phyloP scores from a whole-genome alignment of 2,113 vertebrate species.

The Coregonus clupeaformis region DNA sequence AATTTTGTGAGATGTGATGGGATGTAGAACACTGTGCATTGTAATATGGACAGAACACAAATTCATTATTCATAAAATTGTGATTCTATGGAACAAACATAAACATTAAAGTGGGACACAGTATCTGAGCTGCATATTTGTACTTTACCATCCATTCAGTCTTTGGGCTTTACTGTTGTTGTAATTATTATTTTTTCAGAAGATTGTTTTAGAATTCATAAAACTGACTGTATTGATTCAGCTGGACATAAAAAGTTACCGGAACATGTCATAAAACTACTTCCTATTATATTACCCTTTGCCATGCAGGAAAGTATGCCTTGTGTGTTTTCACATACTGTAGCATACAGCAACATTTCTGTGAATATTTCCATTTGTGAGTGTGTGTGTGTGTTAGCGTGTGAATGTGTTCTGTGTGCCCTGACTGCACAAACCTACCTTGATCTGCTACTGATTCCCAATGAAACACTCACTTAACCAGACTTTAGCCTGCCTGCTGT shows the following conservation, averaged over 20 bases:
- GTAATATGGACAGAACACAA: constrained; percentile 30
- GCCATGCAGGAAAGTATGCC: constrained; percentile 35
- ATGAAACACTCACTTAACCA: not conserved
- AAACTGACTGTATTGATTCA: constrained; percentile 51
- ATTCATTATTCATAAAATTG: constrained; percentile 46
- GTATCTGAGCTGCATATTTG: constrained; percentile 30
- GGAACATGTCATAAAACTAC: constrained; percentile 38
- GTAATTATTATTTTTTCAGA: constrained; percentile 16
- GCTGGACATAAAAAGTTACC: constrained; percentile 34
- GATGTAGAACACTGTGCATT: constrained; percentile 37
- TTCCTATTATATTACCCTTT: constrained; percentile 33
- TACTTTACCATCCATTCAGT: constrained; percentile 21
- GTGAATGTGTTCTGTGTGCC: not conserved
- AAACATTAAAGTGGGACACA: constrained; percentile 37
- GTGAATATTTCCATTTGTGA: constrained; percentile 5
- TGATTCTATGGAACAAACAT: constrained; percentile 40
- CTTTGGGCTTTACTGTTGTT: constrained; percentile 34
- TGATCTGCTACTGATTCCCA: not conserved
- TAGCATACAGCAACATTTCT: not conserved
- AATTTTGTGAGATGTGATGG: constrained; percentile 44
- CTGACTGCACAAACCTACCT: too few relatives aligned
- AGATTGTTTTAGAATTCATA: constrained; percentile 32
- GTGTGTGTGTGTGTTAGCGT: not conserved
- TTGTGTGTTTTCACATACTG: not conserved
- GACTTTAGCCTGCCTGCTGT: not conserved